Evolutionary conservation across 2,888 invertebrate species (phyloP).

Genomic region (Pyrrhia umbra): DNA sequence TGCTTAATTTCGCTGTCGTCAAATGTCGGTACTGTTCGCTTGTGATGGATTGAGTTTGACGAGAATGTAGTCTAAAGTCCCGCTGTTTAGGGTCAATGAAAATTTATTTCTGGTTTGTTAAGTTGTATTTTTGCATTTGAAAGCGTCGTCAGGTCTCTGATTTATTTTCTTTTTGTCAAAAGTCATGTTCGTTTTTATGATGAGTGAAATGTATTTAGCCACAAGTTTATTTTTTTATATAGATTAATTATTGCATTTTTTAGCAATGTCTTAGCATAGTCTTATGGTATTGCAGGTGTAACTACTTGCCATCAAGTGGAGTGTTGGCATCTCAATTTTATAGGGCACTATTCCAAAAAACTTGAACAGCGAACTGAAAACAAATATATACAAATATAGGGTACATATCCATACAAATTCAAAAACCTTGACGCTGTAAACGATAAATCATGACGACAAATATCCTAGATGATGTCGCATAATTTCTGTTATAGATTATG

Average conservation of each 20-base stretch:
- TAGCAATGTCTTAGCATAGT: not conserved
- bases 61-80: constrained; percentile 53
- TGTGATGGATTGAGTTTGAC: constrained; percentile 79
- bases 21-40: constrained; percentile 72
- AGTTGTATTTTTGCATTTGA: constrained; percentile 2
- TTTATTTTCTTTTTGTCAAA: not conserved
- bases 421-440: too few relatives aligned
- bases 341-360: constrained; percentile 16
- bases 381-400: constrained; percentile 1
- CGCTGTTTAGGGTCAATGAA: constrained; percentile 24
- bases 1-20: constrained; percentile 86
- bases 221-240: too few relatives aligned
- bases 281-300: not conserved
- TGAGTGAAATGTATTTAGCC: too few relatives aligned
- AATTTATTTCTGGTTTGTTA: constrained; percentile 28
- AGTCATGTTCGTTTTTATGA: not conserved
- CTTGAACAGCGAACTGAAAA: not conserved
- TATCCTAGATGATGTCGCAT: too few relatives aligned
- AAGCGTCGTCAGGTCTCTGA: not conserved
- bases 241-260: too few relatives aligned
- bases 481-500: too few relatives aligned
- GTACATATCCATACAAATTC: too few relatives aligned
- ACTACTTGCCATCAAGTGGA: not conserved
- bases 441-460: too few relatives aligned
- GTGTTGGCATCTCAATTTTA: constrained; percentile 7